Evolutionary conservation across 2,797 vertebrate genomes (phyloP).

Genomic region (Sebastes glaucus): DNA sequence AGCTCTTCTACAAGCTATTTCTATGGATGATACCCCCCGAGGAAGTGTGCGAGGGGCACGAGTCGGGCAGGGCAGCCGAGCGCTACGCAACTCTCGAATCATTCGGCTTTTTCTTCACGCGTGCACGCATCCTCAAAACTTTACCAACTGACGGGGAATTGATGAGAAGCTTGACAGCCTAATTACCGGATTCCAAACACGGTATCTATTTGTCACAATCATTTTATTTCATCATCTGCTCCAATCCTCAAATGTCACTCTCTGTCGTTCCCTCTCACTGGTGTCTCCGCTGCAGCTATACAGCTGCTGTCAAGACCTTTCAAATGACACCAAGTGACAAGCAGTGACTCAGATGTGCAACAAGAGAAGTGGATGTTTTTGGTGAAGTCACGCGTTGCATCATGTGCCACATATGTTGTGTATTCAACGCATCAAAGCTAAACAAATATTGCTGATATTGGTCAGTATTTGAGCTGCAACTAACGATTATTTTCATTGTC

Average conservation of each 20-base stretch:
- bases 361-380: conserved; percentile 29
- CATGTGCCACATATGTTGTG: background rate
- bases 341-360: background rate
- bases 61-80: background rate
- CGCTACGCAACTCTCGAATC: background rate
- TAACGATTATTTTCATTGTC: too few species aligned
- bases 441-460: background rate
- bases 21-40: conserved; percentile 11
- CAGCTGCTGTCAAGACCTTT: conserved; percentile 1
- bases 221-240: background rate
- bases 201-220: conserved; percentile 2
- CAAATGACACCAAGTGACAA: conserved; percentile 3
- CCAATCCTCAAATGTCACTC: background rate
- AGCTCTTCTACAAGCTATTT: conserved; percentile 40
- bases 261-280: background rate
- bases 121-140: background rate
- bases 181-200: conserved; percentile 5
- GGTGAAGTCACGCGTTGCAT: conserved; percentile 8
- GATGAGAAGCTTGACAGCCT: background rate
- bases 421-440: background rate
- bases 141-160: too few species aligned
- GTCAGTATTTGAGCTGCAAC: too few species aligned
- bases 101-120: background rate
- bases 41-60: conserved; percentile 1
- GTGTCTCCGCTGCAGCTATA: background rate